A percentile compares a stretch with the other conserved stretches of the same genome.
Conservation (phyloP, 2,113 vertebrate genomes). For the Alexandromys fortis region DNA sequence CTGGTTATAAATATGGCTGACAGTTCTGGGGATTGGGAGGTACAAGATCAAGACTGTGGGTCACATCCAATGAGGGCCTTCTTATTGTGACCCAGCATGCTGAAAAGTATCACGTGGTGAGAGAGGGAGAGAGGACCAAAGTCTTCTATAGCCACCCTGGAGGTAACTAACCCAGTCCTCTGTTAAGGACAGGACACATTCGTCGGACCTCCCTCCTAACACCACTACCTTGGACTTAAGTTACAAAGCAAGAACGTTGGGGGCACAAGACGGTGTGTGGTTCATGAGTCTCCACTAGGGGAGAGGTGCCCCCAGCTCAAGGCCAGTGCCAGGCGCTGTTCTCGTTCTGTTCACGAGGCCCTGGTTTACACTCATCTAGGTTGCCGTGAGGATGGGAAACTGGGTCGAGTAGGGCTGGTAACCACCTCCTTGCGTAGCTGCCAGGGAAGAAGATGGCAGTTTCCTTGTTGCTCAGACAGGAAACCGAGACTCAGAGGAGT, state of each 20-base stretch:
- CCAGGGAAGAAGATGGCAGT: background rate
- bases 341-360: background rate
- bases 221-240: background rate
- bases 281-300: background rate
- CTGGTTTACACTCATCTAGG: background rate
- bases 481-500: conserved; percentile 14
- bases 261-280: background rate
- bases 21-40: background rate
- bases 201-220: background rate
- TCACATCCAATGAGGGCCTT: background rate
- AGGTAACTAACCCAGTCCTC: background rate
- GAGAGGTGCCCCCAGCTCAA: background rate
- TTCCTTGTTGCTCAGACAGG: background rate
- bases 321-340: background rate
- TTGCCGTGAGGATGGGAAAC: background rate
- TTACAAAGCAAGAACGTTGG: too few species aligned
- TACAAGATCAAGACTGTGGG: background rate
- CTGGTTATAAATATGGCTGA: background rate
- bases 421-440: background rate
- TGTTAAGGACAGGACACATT: too few species aligned
- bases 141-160: background rate
- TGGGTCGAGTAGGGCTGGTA: background rate
- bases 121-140: background rate
- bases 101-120: background rate
- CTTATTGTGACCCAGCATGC: background rate